phyloP scores from a whole-genome alignment of 2,797 vertebrate species.

The Vireo griseus region DNA sequence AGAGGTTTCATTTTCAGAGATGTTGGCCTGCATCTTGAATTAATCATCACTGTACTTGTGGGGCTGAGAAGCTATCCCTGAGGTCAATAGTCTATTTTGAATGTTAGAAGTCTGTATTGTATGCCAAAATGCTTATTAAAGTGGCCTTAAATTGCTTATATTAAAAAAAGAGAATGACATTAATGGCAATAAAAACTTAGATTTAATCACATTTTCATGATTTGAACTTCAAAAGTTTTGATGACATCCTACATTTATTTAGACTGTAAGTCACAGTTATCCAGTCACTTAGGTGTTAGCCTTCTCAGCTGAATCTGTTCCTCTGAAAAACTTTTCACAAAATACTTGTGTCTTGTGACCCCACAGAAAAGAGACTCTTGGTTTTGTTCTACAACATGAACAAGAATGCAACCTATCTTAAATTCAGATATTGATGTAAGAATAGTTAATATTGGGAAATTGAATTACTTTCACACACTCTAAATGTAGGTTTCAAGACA shows the following conservation, averaged over 20 bases:
- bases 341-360: not conserved
- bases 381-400: not conserved
- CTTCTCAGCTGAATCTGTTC: not conserved
- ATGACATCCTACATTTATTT: slow-evolving; percentile 38
- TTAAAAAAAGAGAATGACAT: not conserved
- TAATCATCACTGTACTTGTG: not conserved
- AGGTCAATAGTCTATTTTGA: not conserved
- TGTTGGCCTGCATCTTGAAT: not conserved
- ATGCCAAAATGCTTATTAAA: not conserved
- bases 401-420: not conserved
- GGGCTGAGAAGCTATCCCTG: not conserved
- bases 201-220: slow-evolving; percentile 30
- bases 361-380: not conserved
- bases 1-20: not conserved
- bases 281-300: not conserved
- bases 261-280: slow-evolving; percentile 34
- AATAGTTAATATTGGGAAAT: slow-evolving; percentile 34
- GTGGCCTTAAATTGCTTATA: not conserved
- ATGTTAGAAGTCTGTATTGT: not conserved
- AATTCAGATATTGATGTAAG: slow-evolving; percentile 33
- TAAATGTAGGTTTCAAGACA: slow-evolving; percentile 23
- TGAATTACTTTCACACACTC: slow-evolving; percentile 6
- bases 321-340: not conserved
- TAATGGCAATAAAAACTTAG: not conserved
- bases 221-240: not conserved